A percentile compares a stretch with the other conserved stretches of the same genome.
phyloP scores from a whole-genome alignment of 2,113 vertebrate genomes.

The Megaceryle maxima region DNA sequence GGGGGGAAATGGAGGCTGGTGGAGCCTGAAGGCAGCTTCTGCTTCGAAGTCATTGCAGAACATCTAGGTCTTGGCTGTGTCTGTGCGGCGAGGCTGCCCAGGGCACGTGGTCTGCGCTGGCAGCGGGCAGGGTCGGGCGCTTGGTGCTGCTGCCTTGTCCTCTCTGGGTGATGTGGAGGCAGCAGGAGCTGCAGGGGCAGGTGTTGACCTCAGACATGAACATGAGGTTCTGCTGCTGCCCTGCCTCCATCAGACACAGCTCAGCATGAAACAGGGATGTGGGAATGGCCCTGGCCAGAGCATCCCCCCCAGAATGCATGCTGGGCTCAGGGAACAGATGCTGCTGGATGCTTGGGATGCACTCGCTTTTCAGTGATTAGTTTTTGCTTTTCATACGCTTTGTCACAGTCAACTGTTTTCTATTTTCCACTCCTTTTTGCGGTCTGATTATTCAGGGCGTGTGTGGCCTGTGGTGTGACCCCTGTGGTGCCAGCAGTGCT shows the following conservation, averaged over 20 bases:
- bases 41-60: rapidly evolving
- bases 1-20: rapidly evolving
- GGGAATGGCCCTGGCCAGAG: not conserved
- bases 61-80: not conserved
- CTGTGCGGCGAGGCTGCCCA: no score
- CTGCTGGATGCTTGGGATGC: not conserved
- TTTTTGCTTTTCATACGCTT: not conserved
- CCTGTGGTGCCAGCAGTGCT: rapidly evolving
- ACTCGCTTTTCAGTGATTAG: rapidly evolving
- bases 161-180: no score
- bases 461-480: not conserved
- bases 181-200: no score
- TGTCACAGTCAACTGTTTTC: no score
- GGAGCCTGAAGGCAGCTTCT: not conserved
- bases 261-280: rapidly evolving
- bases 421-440: not conserved
- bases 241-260: rapidly evolving
- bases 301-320: no score
- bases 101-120: no score
- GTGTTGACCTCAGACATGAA: no score
- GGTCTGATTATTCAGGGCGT: rapidly evolving
- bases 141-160: no score
- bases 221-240: not conserved
- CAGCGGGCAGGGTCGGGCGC: no score
- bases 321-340: rapidly evolving